Conservation (phyloP, 1,140 invertebrate genomes). For the Zaprionus africanus region DNA sequence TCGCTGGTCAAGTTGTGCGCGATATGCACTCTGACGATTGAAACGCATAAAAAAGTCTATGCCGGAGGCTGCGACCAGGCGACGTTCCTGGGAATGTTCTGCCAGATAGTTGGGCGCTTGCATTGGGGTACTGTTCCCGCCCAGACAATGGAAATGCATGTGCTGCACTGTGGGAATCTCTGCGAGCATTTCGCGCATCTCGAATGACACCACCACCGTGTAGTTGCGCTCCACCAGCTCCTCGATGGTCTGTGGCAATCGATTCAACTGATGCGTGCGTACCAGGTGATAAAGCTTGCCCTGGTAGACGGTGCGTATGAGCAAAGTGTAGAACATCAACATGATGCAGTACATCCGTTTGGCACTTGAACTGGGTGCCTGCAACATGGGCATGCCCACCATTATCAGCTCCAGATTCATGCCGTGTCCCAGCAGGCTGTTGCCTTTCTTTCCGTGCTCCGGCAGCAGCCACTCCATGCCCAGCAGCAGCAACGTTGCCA, state of each 20-base stretch:
- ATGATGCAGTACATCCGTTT: conserved; percentile 57
- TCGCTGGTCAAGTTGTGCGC: background rate
- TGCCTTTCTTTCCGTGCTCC: background rate
- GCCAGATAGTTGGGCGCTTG: conserved; percentile 43
- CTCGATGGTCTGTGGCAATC: conserved; percentile 56
- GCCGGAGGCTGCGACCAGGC: conserved; percentile 42
- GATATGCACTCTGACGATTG: conserved; percentile 41
- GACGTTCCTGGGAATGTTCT: background rate
- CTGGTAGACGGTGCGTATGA: conserved; percentile 73
- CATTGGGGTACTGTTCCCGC: background rate
- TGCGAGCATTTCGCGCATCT: conserved; percentile 33
- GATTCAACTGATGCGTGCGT: conserved; percentile 59
- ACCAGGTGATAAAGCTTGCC: conserved; percentile 69
- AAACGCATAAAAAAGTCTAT: conserved; percentile 52
- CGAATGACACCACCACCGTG: conserved; percentile 45
- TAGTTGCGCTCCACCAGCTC: conserved; percentile 58
- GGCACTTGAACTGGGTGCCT: conserved; percentile 22
- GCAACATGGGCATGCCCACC: conserved; percentile 63
- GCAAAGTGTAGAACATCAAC: conserved; percentile 62
- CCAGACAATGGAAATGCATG: conserved; percentile 49
- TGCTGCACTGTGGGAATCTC: conserved; percentile 57
- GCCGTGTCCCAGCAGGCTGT: background rate
- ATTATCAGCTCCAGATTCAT: conserved; percentile 51
- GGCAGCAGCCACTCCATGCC: conserved; percentile 36
- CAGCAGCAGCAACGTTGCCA: conserved; percentile 46